Conservation (phyloP, 2,888 invertebrate genomes). For the Pecten maximus region DNA sequence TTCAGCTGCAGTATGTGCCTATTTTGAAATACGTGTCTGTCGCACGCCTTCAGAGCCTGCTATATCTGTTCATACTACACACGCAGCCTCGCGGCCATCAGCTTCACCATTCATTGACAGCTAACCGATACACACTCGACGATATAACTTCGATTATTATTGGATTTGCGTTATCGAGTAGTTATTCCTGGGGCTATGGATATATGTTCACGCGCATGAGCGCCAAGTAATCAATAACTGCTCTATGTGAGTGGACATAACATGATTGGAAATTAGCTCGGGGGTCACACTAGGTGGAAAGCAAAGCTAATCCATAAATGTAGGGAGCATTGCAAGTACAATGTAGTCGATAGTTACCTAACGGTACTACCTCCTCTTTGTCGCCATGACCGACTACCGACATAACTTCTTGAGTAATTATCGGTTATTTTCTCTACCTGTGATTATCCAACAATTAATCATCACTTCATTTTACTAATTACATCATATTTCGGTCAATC, state of each 20-base stretch:
- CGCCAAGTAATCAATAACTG: constrained; percentile 12
- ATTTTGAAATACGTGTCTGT: background rate
- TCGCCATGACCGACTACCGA: background rate
- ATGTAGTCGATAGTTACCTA: constrained; percentile 23
- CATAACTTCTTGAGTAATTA: background rate
- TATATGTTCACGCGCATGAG: constrained; percentile 25
- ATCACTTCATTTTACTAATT: too few species aligned
- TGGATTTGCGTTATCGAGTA: constrained; percentile 31
- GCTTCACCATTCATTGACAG: background rate
- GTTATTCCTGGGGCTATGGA: constrained; percentile 32
- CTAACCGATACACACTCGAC: background rate
- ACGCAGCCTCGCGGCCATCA: background rate
- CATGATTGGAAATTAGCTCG: constrained; percentile 25
- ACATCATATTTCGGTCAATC: background rate
- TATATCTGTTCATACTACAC: background rate
- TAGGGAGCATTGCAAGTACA: background rate
- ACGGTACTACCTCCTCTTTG: background rate
- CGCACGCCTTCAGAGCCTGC: background rate
- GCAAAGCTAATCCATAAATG: constrained; percentile 6
- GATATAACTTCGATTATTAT: background rate
- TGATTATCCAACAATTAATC: too few species aligned
- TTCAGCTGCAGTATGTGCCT: background rate
- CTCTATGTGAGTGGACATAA: background rate
- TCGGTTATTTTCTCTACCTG: background rate
- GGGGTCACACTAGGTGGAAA: constrained; percentile 8